Evolutionary conservation across 1,140 invertebrate species (phyloP).

Genomic region (Macrosteles quadrilineatus): DNA sequence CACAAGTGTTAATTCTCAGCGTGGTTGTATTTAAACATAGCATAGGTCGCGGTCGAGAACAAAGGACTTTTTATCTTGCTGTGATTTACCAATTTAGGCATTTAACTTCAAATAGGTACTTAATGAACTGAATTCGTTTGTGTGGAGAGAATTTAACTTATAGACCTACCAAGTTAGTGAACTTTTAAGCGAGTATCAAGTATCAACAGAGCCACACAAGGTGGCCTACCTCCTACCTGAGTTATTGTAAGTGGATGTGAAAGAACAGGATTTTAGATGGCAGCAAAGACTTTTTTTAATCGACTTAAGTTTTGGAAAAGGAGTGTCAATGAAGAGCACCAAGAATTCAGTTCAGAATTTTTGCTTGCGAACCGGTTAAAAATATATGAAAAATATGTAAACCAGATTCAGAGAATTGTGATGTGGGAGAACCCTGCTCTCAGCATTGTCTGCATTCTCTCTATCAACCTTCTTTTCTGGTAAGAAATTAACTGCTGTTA

Average conservation of each 20-base stretch:
- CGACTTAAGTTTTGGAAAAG: constrained; percentile 13
- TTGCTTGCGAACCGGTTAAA: constrained; percentile 14
- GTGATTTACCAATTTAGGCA: background rate
- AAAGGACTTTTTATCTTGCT: too few relatives aligned
- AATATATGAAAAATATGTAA: constrained; percentile 26
- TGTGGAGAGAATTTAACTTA: background rate
- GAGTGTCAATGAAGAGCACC: background rate
- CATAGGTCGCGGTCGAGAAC: background rate
- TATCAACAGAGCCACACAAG: too few relatives aligned
- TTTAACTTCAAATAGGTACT: background rate
- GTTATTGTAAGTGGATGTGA: too few relatives aligned
- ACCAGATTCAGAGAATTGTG: constrained; percentile 28
- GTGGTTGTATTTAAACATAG: too few relatives aligned
- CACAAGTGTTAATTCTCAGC: too few relatives aligned
- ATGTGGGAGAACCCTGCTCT: constrained; percentile 32
- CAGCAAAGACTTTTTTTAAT: background rate
- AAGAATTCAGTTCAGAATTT: background rate
- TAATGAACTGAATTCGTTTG: background rate
- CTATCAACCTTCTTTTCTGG: constrained; percentile 32
- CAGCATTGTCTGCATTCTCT: constrained; percentile 20
- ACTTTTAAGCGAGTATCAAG: background rate
- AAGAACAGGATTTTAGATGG: background rate
- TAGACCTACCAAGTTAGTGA: background rate
- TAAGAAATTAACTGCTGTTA: too few relatives aligned
- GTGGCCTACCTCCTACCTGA: too few relatives aligned